Conservation (phyloP, 2,797 vertebrate genomes). For the Siniperca obscura region DNA sequence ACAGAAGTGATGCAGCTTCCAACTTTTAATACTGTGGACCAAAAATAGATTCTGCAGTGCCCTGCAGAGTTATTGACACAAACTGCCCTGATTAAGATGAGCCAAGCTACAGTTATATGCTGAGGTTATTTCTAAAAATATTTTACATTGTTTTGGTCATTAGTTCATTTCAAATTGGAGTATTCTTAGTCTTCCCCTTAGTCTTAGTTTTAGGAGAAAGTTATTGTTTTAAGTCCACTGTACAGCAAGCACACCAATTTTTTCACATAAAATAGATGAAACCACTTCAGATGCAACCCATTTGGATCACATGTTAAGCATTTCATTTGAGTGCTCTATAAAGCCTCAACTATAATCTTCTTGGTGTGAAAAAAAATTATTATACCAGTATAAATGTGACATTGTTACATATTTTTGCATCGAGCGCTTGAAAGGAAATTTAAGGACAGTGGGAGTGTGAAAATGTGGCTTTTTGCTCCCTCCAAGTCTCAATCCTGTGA, state of each 20-base stretch:
- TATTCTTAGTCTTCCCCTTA: too few relatives aligned
- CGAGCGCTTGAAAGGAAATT: constrained; percentile 27
- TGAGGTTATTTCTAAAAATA: neutral
- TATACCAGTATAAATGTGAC: constrained; percentile 39
- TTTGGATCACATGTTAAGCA: neutral
- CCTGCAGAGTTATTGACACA: constrained; percentile 18
- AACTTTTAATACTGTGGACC: neutral
- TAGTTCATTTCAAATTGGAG: neutral
- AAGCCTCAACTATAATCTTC: constrained; percentile 33
- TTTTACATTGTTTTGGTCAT: neutral
- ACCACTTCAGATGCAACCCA: neutral
- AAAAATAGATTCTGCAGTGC: neutral
- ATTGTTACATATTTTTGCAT: constrained; percentile 32
- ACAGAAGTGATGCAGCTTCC: neutral
- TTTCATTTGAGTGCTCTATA: constrained; percentile 16
- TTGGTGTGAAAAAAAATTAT: constrained; percentile 33
- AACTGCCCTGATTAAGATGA: neutral
- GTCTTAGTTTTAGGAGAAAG: neutral
- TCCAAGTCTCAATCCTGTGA: constrained; percentile 25
- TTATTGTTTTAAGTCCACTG: neutral
- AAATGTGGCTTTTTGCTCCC: constrained; percentile 40
- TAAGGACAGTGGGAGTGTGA: constrained; percentile 23
- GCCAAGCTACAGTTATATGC: neutral
- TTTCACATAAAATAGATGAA: neutral
- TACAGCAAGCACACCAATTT: neutral